Percentiles rank a stretch among this genome's conserved stretches.
These are phyloP conservation scores for Drosophila bocki DNA, from an alignment of 1,140 invertebrate species.

Conservation along the genomic window DNA sequence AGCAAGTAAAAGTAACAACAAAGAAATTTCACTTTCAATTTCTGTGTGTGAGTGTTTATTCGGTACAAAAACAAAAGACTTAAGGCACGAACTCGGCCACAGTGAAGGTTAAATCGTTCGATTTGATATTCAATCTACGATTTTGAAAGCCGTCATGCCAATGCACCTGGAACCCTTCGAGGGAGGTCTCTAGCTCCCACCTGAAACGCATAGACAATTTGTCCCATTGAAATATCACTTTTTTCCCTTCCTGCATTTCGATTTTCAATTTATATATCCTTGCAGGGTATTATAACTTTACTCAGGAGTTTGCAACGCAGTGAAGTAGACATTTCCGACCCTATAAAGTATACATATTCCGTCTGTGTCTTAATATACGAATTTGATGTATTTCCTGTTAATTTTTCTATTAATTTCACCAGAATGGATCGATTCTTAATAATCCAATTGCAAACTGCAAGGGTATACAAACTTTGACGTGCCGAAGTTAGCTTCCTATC, in stretches of 20 bases:
- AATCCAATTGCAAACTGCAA: no score
- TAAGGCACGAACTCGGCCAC: slow-evolving; percentile 71
- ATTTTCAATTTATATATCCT: slow-evolving; percentile 3
- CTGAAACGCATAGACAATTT: slow-evolving; percentile 47
- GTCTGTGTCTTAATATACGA: no score
- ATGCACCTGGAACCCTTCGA: slow-evolving; percentile 56
- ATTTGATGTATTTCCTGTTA: no score
- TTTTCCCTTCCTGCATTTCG: slow-evolving; percentile 25
- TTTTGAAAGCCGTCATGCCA: slow-evolving; percentile 77
- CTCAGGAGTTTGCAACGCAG: no score
- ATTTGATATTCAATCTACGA: slow-evolving; percentile 78
- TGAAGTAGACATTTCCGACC: no score
- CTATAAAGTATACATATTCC: no score
- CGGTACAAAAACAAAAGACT: slow-evolving; percentile 66
- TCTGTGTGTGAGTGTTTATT: slow-evolving; percentile 22
- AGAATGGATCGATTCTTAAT: no score
- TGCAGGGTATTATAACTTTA: no score
- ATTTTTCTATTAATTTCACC: no score
- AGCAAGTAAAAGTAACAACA: slow-evolving; percentile 50
- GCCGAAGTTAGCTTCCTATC: no score
- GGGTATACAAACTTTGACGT: no score
- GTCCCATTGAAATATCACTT: slow-evolving; percentile 46
- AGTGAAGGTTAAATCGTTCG: slow-evolving; percentile 73
- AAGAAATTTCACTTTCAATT: slow-evolving; percentile 81
- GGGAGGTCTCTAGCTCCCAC: slow-evolving; percentile 24